Conservation (phyloP, 2,888 invertebrate genomes). For the Epinotia nisella region DNA sequence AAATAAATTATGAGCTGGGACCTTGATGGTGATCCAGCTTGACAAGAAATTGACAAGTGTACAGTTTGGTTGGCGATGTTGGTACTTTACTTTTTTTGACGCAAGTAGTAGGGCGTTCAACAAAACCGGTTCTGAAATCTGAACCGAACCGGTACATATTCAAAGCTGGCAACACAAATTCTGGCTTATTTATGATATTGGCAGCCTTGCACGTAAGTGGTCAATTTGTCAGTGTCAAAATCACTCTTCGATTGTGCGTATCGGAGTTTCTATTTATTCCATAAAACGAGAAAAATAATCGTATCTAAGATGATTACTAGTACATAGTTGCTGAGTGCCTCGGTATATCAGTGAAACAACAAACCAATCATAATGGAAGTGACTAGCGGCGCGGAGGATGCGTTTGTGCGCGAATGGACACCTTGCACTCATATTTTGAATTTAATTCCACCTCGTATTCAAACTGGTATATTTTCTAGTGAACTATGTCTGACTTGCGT, state of each 20-base stretch:
- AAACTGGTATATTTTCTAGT: slow-evolving; percentile 90
- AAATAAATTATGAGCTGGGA: slow-evolving; percentile 55
- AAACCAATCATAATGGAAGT: slow-evolving; percentile 68
- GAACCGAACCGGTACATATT: background rate
- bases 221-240: slow-evolving; percentile 36
- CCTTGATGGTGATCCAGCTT: slow-evolving; percentile 56
- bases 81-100: slow-evolving; percentile 53
- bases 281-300: slow-evolving; percentile 31
- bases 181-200: background rate
- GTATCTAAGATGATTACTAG: slow-evolving; percentile 24
- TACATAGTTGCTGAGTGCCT: slow-evolving; percentile 24
- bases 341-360: slow-evolving; percentile 35
- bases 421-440: slow-evolving; percentile 90
- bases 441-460: slow-evolving; percentile 89
- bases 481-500: slow-evolving; percentile 92
- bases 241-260: background rate
- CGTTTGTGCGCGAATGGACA: slow-evolving; percentile 90
- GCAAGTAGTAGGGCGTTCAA: slow-evolving; percentile 28
- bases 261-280: slow-evolving; percentile 1
- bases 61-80: slow-evolving; percentile 62
- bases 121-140: slow-evolving; percentile 17
- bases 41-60: slow-evolving; percentile 79
- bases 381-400: slow-evolving; percentile 75
- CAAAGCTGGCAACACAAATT: slow-evolving; percentile 17
- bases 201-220: slow-evolving; percentile 8